Evolutionary conservation across 2,113 vertebrate species (phyloP), one percentile per base, ranked within the genome.

Genomic region (Tragulus kanchil): DNA sequence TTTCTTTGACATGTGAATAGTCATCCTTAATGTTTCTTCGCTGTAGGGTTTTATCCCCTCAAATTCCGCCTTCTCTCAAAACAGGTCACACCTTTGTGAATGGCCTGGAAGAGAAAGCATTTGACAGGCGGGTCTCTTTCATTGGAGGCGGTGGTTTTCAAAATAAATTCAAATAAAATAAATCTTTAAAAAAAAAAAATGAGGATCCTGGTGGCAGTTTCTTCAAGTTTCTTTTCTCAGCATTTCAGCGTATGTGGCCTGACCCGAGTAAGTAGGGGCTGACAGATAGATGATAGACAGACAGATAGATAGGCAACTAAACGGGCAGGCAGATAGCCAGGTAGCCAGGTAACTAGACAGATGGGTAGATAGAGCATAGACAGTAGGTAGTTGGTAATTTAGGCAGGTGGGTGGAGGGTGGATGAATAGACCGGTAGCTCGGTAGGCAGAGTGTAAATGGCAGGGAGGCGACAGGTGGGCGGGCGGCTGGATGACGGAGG

Each of bases 321-420:
- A 59, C 21, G 21, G 3, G 3, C 8, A 59, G 17, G 56, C 19
- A 58, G 56, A 36, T 36, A 36, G 36, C 36, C 36, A 36, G 36
- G 36, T 36, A 36, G 36, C 36, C 36, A 10, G 67, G n/a, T 2
- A 1, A 11, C 67, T 3, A 42, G 67, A 5, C 0, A 19, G 17
- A 6, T 5, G n/a, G 5, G 36, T 1, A 10, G 65, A 15, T 19
- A n/a, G n/a, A 69, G 19, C n/a, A 5, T 3, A 36, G 8, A 3
- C 0, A 3, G 0, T 69, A 21, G 42, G 17, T 11, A 21, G 67
- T 16, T 4, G 4, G 2, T 2, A 19, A n/a, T 31, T 9, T 5
- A 11, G 36, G 69, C 6, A 5, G 85, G 23, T 3, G 1, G 52
- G 8, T 2, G 8, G 73, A 25, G 4, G 36, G 36, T 36, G 36